phyloP scores from a whole-genome alignment of 1,140 invertebrate species.

The Limonius californicus region DNA sequence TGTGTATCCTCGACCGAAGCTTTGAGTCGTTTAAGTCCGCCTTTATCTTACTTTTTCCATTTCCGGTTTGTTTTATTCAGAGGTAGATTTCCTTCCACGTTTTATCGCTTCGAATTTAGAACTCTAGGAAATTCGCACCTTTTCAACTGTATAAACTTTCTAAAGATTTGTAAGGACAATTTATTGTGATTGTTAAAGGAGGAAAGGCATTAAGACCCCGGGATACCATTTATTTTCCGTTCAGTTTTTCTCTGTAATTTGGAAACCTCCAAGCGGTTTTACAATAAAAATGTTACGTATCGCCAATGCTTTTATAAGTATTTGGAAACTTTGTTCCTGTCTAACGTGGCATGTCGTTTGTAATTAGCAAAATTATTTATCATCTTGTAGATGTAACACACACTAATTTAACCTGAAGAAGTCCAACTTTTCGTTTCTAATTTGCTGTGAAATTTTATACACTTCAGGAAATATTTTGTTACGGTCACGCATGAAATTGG shows the following conservation, averaged over 20 bases:
- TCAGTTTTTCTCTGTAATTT: too few relatives aligned
- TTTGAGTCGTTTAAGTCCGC: neutral
- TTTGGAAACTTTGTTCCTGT: too few relatives aligned
- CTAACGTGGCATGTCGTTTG: too few relatives aligned
- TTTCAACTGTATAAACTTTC: constrained; percentile 16
- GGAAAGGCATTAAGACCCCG: constrained; percentile 11
- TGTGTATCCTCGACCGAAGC: constrained; percentile 14
- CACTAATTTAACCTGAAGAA: too few relatives aligned
- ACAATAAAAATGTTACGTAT: too few relatives aligned
- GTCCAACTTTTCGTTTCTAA: too few relatives aligned
- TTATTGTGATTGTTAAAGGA: constrained; percentile 13
- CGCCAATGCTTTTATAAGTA: too few relatives aligned
- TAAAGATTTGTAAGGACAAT: constrained; percentile 20
- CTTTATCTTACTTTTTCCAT: constrained; percentile 24
- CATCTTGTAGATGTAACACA: too few relatives aligned
- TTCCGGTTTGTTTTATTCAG: constrained; percentile 27
- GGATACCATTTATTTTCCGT: neutral
- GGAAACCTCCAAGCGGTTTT: too few relatives aligned
- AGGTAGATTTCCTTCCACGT: constrained; percentile 12
- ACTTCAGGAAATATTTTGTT: neutral
- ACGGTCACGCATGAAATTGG: constrained; percentile 2
- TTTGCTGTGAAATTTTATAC: too few relatives aligned
- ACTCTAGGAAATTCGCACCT: constrained; percentile 20
- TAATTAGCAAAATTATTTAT: too few relatives aligned
- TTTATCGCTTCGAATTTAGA: constrained; percentile 16